Conservation (phyloP, 2,888 invertebrate genomes). For the Melitaea athalia region DNA sequence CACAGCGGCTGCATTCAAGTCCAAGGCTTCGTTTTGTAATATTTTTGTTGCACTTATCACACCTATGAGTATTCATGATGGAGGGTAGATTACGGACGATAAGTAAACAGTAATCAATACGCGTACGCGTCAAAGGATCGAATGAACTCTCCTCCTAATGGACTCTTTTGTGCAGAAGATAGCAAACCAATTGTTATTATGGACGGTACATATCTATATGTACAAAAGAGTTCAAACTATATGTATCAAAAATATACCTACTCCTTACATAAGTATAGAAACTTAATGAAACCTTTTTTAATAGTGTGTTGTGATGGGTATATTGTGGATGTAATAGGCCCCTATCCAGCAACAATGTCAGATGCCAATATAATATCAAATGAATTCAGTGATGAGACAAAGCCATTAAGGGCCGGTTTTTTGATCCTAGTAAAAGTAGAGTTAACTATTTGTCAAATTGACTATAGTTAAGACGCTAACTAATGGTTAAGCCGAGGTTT, state of each 20-base stretch:
- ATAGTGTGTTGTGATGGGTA: neutral
- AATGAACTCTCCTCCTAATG: too few species aligned
- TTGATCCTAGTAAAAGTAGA: too few species aligned
- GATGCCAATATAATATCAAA: neutral
- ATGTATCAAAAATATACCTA: neutral
- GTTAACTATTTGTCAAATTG: too few species aligned
- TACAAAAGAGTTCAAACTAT: conserved; percentile 2
- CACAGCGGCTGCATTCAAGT: too few species aligned
- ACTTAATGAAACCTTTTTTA: neutral
- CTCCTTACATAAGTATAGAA: neutral
- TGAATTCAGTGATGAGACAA: neutral
- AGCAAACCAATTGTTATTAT: neutral
- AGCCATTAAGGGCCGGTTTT: neutral
- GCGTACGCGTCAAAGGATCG: too few species aligned
- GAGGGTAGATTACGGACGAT: too few species aligned
- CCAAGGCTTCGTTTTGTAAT: too few species aligned
- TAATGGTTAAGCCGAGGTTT: too few species aligned
- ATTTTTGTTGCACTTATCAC: too few species aligned
- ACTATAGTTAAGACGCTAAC: too few species aligned
- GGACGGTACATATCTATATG: neutral
- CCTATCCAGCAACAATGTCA: neutral
- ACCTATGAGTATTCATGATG: too few species aligned
- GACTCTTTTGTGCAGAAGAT: neutral
- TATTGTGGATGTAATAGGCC: neutral
- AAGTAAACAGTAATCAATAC: too few species aligned